Evolutionary conservation across 2,888 invertebrate species (phyloP), one percentile per base, ranked within the genome.

Genomic region (Timema cristinae): DNA sequence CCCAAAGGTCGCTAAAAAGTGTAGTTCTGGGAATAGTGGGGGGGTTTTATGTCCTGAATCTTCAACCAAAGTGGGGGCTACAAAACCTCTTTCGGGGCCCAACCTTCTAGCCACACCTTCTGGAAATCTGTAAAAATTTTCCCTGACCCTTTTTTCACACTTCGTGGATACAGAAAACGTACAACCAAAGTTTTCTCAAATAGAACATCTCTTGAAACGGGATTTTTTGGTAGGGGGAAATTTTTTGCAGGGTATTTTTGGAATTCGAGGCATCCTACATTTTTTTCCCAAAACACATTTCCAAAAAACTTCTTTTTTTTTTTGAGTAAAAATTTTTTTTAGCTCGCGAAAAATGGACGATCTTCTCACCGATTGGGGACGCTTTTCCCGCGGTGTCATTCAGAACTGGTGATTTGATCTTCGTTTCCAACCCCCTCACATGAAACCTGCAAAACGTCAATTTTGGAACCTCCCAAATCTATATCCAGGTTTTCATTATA

Each of bases 401-500:
- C 11, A 54, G 54, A 54, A n/a, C 11, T 54, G 54, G 54, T 13
- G 11, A 13, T 54, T 54, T 54, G 11, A 54, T 54, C n/a, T 54
- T 54, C n/a, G 54, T n/a, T 13, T 54, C 54, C 11, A 54, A n/a
- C n/a, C 4, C 4, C 54, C n/a, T 54, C 54, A n/a, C 54, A 54
- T 13, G 54, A 2, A 11, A n/a, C n/a, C 11, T 13, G 54, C 54
- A 54, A 54, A 4, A 54, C 54, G 4, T 54, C 54, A 13, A n/a
- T n/a, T n/a, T 54, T 54, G 54, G 11, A n/a, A n/a, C 4, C 54
- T 11, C 11, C 54, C 54, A n/a, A 54, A 54, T 54, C 54, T 54
- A n/a, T 54, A 54, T 11, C 54, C 54, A 54, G 54, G n/a, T 54
- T 54, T 13, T 54, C 54, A 54, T 54, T 54, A 54, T 13, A 54